Evolutionary conservation across 2,113 vertebrate genomes (phyloP).

Genomic region (Sinocyclocheilus anshuiensis): DNA sequence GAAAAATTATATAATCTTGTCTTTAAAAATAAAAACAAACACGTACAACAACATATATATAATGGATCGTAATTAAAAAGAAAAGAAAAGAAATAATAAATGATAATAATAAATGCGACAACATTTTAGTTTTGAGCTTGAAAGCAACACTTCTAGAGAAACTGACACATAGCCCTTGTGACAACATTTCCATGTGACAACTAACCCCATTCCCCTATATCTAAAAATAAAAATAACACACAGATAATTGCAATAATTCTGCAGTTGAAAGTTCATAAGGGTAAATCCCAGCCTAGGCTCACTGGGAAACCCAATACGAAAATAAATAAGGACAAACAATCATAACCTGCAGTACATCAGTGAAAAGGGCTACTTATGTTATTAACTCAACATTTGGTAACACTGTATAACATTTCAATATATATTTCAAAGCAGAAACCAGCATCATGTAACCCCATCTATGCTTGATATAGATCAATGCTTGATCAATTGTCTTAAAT

Average conservation of each 20-base stretch:
- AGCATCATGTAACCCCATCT: neutral
- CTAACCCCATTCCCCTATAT: neutral
- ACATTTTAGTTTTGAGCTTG: neutral
- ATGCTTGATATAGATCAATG: neutral
- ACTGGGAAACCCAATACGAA: neutral
- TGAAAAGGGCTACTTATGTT: neutral
- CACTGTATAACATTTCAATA: neutral
- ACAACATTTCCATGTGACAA: neutral
- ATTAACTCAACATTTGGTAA: no score
- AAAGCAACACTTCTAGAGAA: neutral
- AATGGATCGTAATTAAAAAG: neutral
- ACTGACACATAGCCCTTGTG: neutral
- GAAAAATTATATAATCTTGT: neutral
- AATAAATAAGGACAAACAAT: neutral
- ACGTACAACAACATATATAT: neutral
- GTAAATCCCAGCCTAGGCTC: neutral
- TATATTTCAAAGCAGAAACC: neutral
- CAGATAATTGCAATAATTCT: neutral
- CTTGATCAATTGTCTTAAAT: neutral
- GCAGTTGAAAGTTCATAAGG: neutral
- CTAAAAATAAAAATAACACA: neutral
- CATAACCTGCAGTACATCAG: neutral
- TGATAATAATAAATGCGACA: no score
- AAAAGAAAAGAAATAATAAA: no score
- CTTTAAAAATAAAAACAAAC: no score